These are phyloP conservation scores for Drosophila rellima DNA, from an alignment of 2,888 invertebrate species.

Conservation along the genomic window DNA sequence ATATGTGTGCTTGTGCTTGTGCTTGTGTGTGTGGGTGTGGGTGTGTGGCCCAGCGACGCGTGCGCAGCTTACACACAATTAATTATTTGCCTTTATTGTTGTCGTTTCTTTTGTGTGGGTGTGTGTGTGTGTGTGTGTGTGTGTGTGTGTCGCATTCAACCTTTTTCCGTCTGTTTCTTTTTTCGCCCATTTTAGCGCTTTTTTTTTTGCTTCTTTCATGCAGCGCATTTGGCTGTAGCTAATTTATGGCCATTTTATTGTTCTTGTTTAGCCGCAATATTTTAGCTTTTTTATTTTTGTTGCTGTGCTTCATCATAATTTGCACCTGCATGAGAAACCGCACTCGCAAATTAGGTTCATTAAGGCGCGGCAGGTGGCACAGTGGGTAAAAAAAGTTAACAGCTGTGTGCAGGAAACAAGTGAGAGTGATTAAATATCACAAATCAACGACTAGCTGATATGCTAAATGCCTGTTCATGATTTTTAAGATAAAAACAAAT, in stretches of 20 bases:
- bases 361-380: slow-evolving; percentile 54
- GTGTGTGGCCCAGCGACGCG: slow-evolving; percentile 34
- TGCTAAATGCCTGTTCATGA: too few species aligned
- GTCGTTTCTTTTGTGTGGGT: slow-evolving; percentile 4
- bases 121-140: slow-evolving; percentile 1
- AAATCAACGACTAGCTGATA: neutral
- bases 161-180: slow-evolving; percentile 2
- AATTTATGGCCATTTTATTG: slow-evolving; percentile 29
- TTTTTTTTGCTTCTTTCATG: slow-evolving; percentile 21
- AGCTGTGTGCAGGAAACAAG: neutral
- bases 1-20: neutral
- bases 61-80: slow-evolving; percentile 61
- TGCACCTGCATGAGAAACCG: slow-evolving; percentile 63
- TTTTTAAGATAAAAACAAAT: too few species aligned
- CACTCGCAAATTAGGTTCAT: slow-evolving; percentile 68
- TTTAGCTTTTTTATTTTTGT: slow-evolving; percentile 8
- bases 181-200: neutral
- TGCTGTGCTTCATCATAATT: slow-evolving; percentile 56
- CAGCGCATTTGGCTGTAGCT: slow-evolving; percentile 15
- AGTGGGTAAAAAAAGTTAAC: slow-evolving; percentile 33
- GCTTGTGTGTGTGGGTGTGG: neutral
- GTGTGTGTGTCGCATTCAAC: slow-evolving; percentile 34
- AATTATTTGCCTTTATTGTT: slow-evolving; percentile 12
- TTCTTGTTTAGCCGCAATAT: slow-evolving; percentile 20
- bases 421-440: neutral